Percentiles rank a stretch among this genome's conserved stretches.
phyloP scores from a whole-genome alignment of 2,797 vertebrate genomes.

The Menidia menidia region DNA sequence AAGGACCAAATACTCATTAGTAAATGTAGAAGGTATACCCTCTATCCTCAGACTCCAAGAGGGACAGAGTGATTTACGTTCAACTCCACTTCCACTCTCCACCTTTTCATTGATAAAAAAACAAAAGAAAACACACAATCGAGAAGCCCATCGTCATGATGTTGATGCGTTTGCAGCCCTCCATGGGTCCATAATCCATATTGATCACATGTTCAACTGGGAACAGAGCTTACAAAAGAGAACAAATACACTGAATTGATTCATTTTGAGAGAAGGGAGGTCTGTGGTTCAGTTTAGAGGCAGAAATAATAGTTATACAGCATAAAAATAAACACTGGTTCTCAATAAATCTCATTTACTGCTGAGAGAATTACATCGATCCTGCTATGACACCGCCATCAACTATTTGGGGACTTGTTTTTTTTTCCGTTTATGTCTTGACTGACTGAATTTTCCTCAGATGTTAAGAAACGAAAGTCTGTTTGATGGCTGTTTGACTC shows the following conservation, averaged over 20 bases:
- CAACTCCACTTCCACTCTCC: background rate
- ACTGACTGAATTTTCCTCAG: conserved; percentile 12
- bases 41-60: background rate
- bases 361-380: conserved; percentile 4
- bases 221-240: background rate
- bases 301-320: too few species aligned
- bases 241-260: background rate
- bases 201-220: background rate
- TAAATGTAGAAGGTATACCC: background rate
- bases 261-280: background rate
- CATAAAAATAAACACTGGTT: too few species aligned
- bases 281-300: too few species aligned
- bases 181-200: background rate
- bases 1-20: background rate
- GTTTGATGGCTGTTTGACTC: conserved; percentile 13
- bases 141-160: too few species aligned
- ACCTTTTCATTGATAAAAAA: background rate
- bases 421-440: conserved; percentile 2
- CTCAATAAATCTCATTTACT: conserved; percentile 10
- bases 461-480: conserved; percentile 12
- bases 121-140: background rate
- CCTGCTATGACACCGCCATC: background rate
- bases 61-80: background rate
- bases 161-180: too few species aligned
- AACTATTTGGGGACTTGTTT: background rate